Conservation (phyloP, 2,113 vertebrate species). For the Syngnathoides biaculeatus region DNA sequence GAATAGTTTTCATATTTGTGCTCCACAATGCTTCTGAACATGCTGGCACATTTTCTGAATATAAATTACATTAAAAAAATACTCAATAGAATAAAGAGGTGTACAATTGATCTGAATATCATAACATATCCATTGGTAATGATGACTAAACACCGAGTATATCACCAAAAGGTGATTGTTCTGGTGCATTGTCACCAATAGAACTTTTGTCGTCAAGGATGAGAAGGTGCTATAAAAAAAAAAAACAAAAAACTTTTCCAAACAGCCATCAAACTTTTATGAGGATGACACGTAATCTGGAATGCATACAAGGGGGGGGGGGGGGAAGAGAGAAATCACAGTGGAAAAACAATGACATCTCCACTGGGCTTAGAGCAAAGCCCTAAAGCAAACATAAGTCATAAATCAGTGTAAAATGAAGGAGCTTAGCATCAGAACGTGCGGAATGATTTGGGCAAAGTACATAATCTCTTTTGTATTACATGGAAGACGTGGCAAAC, state of each 20-base stretch:
- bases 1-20: no score
- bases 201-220: background rate
- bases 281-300: background rate
- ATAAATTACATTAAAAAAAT: background rate
- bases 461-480: slow-evolving; percentile 6
- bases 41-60: background rate
- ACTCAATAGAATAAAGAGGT: background rate
- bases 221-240: no score
- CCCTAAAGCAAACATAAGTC: slow-evolving; percentile 3
- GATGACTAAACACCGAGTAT: background rate
- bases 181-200: background rate
- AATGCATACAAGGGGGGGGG: background rate
- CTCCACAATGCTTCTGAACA: no score
- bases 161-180: background rate
- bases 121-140: background rate
- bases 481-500: slow-evolving; percentile 14
- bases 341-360: background rate
- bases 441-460: slow-evolving; percentile 15
- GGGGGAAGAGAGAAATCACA: background rate
- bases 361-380: background rate
- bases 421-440: background rate
- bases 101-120: background rate
- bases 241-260: background rate
- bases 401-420: slow-evolving; percentile 1
- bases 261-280: background rate